Evolutionary conservation across 2,888 invertebrate genomes (phyloP).

Genomic region (Lacanobia wlatinum): DNA sequence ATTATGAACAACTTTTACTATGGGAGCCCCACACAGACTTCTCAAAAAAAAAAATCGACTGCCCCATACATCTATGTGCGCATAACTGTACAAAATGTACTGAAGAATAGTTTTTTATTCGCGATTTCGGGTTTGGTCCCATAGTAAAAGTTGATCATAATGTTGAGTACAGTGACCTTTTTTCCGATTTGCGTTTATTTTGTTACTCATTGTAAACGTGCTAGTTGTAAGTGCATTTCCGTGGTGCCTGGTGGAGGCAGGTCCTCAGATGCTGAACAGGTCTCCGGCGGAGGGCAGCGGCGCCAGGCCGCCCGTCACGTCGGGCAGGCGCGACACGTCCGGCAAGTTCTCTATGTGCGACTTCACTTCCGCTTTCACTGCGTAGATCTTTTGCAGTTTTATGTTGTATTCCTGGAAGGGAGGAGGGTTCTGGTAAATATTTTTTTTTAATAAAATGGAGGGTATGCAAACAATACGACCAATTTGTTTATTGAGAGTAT

Average conservation of each 20-base stretch:
- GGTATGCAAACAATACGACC: no score
- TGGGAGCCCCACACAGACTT: no score
- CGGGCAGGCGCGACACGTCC: constrained; percentile 97
- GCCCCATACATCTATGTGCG: no score
- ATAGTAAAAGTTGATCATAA: no score
- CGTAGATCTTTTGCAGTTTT: constrained; percentile 96
- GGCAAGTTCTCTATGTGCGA: constrained; percentile 98
- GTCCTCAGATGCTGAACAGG: constrained; percentile 93
- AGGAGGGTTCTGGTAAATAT: background rate
- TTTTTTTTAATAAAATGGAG: background rate
- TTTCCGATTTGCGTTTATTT: no score
- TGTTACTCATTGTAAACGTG: no score
- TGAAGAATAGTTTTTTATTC: no score
- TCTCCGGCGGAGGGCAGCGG: constrained; percentile 99
- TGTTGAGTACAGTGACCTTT: background rate
- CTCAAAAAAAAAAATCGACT: no score
- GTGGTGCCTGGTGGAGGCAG: background rate
- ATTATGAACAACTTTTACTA: no score
- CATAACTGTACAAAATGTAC: no score
- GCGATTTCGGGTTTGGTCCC: no score
- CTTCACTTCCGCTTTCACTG: constrained; percentile 96
- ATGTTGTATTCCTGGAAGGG: constrained; percentile 96
- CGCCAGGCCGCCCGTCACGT: constrained; percentile 97
- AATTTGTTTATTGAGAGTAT: no score
- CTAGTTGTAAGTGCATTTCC: constrained; percentile 31